Base-by-base conservation (phyloP, 1,140 invertebrate genomes). In the Trissolcus basalis region DNA sequence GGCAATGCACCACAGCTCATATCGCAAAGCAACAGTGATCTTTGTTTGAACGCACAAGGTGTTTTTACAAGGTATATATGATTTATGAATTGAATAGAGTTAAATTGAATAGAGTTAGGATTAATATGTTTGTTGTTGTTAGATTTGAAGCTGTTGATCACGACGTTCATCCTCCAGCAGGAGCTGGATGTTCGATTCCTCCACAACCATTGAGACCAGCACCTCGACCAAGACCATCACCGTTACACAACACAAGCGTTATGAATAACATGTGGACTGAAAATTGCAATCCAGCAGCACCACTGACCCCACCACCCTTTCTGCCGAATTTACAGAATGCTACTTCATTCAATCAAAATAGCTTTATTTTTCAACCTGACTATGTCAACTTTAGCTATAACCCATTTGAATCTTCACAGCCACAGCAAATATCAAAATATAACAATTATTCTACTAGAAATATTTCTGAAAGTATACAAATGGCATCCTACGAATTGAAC, bases 151-250 rank as follows among this genome's bases (percentile, higher is more conserved):
- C 85, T 16, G 87, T 88, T 15, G 86, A 88, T 55, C 79, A 83
- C 55, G 86, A 88, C 49, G 73, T 88, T 12, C 86, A 87, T 69
- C 85, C 85, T 0, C 86, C 87, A 10, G 51, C 83, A 11, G 78
- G 81, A 39, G 68, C 77, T 64, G 67, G 75, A 77, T 69, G 43
- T 49, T 55, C 54, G 10, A 89, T 89, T 68, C 91, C 90, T 11
- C 90, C 90, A 0, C 91, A 91, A 72, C 91, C 90, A 1, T 74
- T 91, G 11, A 83, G 90, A 55, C 90, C 90, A 16, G 90, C 90
- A 3, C 83, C 84, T 14, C 83, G 82, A 43, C 87, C 84, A 13
- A 81, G 87, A 61, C 88, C 84, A 10, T 85, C 83, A 10, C 87
- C 86, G 4, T 67, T 87, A 11, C 80, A 86, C n/a, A 58, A 84